Conservation (phyloP, 1,140 invertebrate species). For the Bombus consobrinus region DNA sequence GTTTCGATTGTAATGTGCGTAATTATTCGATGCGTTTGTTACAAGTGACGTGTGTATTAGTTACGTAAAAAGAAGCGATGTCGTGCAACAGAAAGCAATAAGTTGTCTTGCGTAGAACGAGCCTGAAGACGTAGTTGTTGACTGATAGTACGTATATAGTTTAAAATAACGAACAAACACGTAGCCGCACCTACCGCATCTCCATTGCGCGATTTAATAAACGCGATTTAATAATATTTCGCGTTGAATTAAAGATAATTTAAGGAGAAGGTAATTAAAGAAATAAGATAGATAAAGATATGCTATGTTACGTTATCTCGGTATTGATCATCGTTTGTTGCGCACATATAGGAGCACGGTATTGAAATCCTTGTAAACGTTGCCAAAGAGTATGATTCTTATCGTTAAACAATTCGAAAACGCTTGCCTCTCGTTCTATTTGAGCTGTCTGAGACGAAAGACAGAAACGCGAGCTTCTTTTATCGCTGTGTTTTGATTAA, state of each 20-base stretch:
- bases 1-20: not conserved
- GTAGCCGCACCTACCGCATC: not conserved
- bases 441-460: not conserved
- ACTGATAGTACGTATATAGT: constrained; percentile 60
- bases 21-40: not conserved
- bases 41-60: not conserved
- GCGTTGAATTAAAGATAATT: not conserved
- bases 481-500: too few species aligned
- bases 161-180: constrained; percentile 17
- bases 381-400: not conserved
- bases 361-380: constrained; percentile 1
- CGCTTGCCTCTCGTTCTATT: not conserved
- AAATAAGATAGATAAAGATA: not conserved
- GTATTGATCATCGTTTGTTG: not conserved
- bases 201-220: not conserved
- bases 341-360: not conserved
- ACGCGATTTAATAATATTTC: not conserved
- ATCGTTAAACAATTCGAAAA: not conserved
- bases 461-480: too few species aligned
- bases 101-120: constrained; percentile 42
- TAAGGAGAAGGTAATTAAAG: not conserved
- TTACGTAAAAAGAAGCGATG: constrained; percentile 17
- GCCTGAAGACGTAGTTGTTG: constrained; percentile 30
- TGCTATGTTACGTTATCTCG: too few species aligned
- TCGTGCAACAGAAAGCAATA: constrained; percentile 57